Percentiles rank a stretch among this genome's conserved stretches.
phyloP scores from a whole-genome alignment of 1,140 invertebrate species.

The Tetragnatha versicolor region DNA sequence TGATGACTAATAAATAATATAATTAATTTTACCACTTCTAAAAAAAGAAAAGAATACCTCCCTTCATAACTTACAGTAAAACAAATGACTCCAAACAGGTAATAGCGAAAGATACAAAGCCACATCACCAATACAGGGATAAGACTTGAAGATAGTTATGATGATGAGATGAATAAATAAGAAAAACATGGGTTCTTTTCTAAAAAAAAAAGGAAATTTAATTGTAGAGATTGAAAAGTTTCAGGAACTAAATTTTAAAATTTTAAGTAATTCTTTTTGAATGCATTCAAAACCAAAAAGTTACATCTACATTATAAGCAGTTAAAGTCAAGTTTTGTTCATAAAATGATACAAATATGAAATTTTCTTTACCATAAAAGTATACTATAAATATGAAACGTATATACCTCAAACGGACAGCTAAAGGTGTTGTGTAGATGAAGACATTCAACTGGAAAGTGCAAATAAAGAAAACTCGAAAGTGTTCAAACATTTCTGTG shows the following conservation, averaged over 20 bases:
- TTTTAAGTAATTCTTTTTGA: too few species aligned
- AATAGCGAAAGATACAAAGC: conserved; percentile 89
- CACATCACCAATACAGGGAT: conserved; percentile 94
- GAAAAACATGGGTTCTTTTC: conserved; percentile 82
- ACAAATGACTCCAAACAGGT: conserved; percentile 90
- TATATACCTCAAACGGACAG: conserved; percentile 76
- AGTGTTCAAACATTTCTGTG: conserved; percentile 99
- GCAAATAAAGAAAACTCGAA: conserved; percentile 90
- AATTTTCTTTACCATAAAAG: conserved; percentile 17
- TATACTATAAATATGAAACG: neutral
- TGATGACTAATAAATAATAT: too few species aligned
- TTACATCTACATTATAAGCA: neutral
- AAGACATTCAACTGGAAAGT: conserved; percentile 97
- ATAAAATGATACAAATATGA: too few species aligned
- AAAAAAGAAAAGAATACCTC: too few species aligned
- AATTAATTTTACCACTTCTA: too few species aligned
- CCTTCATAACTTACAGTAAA: conserved; percentile 85
- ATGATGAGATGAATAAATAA: conserved; percentile 84
- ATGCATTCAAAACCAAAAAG: too few species aligned
- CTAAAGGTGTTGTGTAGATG: conserved; percentile 88
- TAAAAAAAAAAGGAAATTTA: conserved; percentile 61
- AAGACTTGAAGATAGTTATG: conserved; percentile 93
- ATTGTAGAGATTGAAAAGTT: neutral
- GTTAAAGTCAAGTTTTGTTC: too few species aligned
- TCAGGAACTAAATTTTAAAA: neutral